Evolutionary conservation across 2,113 vertebrate species (phyloP), one percentile per base, ranked within the genome.

Genomic region (Otolemur garnettii): DNA sequence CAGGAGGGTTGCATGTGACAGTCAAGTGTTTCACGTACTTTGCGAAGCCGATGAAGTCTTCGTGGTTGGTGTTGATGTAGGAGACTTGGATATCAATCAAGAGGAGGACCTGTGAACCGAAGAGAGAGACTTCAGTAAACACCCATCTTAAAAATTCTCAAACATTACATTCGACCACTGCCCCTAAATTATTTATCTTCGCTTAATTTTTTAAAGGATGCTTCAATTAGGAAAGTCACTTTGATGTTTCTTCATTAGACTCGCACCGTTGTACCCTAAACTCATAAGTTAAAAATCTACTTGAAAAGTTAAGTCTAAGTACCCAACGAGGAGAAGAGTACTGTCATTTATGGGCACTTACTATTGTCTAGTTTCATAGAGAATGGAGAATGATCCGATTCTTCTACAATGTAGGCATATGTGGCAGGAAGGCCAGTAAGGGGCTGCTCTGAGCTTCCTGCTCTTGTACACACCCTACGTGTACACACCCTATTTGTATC

Each of bases 31-130:
- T 83, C 75, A 99, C 99, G 97, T 98, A 99, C 99, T 99, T 99
- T 90, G 99, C 98, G 8, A 99, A 99, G 92, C 99, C 99, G 89
- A 99, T 99, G 97, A 99, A 99, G 96, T 99, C 99, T 97, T 99
- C 99, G 0, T 99, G 99, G 97, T 99, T 99, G 88, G 99, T 99
- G 91, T 99, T 99, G 96, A 99, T 99, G 94, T 99, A 99, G 92
- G 99, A 99, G 35, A 99, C 98, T 96, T 99, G 99, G 89, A 99
- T 99, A 96, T 99, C 99, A 96, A 99, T 99, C 96, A 99, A 97
- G 42, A 99, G 96, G 94, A 99, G 97, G 64, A 99, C 99, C 99
- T 99, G 19, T 85, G 93, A 90, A 53, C 71, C 83, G 74, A 74
- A 75, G 53, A 97, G 9, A 92, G 92, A 79, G 53, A 0, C 38